Evolutionary conservation across 2,797 vertebrate genomes (phyloP), one percentile per base, ranked within the genome.

Genomic region (Lepilemur ruficaudatus): DNA sequence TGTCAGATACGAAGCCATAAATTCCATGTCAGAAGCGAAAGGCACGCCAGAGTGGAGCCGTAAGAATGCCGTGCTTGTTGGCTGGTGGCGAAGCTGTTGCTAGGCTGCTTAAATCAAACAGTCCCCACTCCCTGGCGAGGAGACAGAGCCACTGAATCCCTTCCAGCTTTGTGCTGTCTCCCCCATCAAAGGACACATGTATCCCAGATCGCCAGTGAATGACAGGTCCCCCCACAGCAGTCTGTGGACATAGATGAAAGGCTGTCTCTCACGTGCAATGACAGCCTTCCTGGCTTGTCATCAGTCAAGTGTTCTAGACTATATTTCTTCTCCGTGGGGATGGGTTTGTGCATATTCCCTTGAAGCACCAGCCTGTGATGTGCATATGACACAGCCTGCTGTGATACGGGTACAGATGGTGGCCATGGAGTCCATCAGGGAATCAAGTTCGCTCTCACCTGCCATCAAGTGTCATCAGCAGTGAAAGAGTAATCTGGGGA

Each of bases 21-120:
- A 98, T 98, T 98, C 98, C 93, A 93, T 93, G 98, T 98, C 97
- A 96, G 97, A 96, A 98, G 20, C 0, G 92, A 95, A 98, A 93
- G 75, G 70, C 89, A 20, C 85, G 98, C 97, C 98, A 98, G 97
- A 96, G 93, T 30, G 67, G 69, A 23, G 81, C 93, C 76, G 84
- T 0, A 9, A 97, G 97, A 97, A 94, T n/a, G 57, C 38, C 0
- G 43, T 35, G 15, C 94, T 97, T 38, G 8, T 65, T 55, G 0
- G 84, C 96, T 96, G 98, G 97, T n/a, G 81, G 97, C 25, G 28
- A 59, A 63, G 94, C 76, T 83, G 95, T 93, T 98, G 95, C 98
- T 98, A 69, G 10, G 97, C 96, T 52, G 63, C 96, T 38, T 5
- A 83, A 98, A 94, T 96, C 97, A 98, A 98, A 98, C 84, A 98